Base-by-base conservation (phyloP, 2,888 invertebrate genomes). In the Crocallis elinguaria region DNA sequence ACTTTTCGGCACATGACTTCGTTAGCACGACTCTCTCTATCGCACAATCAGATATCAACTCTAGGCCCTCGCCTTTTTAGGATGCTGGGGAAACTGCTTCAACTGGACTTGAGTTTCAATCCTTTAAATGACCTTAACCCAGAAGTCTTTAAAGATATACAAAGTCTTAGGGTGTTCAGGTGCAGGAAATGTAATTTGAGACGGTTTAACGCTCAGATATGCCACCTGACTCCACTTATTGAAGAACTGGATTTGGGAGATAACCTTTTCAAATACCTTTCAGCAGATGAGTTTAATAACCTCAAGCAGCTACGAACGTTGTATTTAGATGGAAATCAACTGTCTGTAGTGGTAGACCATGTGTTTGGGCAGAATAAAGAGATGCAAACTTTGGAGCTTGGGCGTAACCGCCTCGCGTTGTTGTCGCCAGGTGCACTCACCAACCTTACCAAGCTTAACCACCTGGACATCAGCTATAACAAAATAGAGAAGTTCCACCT, bases 131-230 rank as follows among this genome's bases (percentile, higher is more conserved):
- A 96, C 73, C 91, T 97, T 53, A 94, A 94, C 72, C 95, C 96
- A 7, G 96, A 96, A 84, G 95, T 95, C 38, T 95, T 96, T 82
- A 95, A 95, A 76, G 96, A 96, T 84, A 93, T 93, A 54, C 94
- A 95, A 92, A 94, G 94, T 69, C 86, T 97, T 56, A 93, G 93
- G 75, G 87, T 93, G 56, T 93, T 97, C 64, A 94, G 94, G 74
- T 96, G 96, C 78, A 93, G 96, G 63, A 90, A 92, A 62, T 97
- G 96, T 82, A 92, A 93, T 49, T 84, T 97, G 64, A 92, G 93
- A 69, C 93, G 95, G 79, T 93, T 96, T 69, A 96, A 96, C 86
- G 94, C 95, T 7, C 95, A 95, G 78, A 93, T 96, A 69, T 96
- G 96, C 86, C 94, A 95, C 78, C 92, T 96, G 69, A 93, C 95